phyloP scores from a whole-genome alignment of 2,888 invertebrate species.

The Lasioglossum leucozonium region DNA sequence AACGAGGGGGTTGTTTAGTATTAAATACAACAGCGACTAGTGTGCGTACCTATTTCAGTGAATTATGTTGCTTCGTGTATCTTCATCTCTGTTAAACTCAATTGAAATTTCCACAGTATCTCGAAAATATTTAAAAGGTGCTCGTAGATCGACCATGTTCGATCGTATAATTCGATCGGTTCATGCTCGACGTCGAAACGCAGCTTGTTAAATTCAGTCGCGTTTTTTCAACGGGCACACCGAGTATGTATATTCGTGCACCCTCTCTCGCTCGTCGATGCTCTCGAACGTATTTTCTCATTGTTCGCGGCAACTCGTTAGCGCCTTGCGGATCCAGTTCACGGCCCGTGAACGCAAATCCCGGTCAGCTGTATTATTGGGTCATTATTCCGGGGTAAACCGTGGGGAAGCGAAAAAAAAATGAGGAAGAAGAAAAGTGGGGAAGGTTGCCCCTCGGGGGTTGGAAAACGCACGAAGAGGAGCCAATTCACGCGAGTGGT shows the following conservation, averaged over 20 bases:
- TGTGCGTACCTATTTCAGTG: no score
- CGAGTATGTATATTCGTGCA: background rate
- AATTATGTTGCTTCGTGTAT: no score
- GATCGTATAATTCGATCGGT: no score
- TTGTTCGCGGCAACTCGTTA: conserved; percentile 60
- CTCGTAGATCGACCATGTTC: no score
- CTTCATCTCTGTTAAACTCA: no score
- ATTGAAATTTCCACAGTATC: no score
- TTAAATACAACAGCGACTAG: no score
- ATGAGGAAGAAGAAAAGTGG: conserved; percentile 55
- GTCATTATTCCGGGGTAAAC: conserved; percentile 63
- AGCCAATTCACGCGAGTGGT: conserved; percentile 37
- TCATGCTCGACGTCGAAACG: background rate
- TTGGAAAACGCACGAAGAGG: conserved; percentile 37
- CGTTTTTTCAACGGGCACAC: background rate
- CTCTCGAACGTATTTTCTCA: conserved; percentile 29
- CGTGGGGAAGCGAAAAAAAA: conserved; percentile 53
- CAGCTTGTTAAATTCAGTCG: background rate
- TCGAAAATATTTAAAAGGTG: no score
- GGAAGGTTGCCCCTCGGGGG: conserved; percentile 49
- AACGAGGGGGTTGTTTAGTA: background rate
- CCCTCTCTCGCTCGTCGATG: background rate
- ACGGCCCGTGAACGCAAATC: conserved; percentile 56
- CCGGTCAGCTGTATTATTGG: conserved; percentile 62
- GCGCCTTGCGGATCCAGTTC: conserved; percentile 48